Percentiles rank a stretch among this genome's conserved stretches.
Evolutionary conservation across 1,140 invertebrate species (phyloP).

Genomic region (Harpegnathos saltator): DNA sequence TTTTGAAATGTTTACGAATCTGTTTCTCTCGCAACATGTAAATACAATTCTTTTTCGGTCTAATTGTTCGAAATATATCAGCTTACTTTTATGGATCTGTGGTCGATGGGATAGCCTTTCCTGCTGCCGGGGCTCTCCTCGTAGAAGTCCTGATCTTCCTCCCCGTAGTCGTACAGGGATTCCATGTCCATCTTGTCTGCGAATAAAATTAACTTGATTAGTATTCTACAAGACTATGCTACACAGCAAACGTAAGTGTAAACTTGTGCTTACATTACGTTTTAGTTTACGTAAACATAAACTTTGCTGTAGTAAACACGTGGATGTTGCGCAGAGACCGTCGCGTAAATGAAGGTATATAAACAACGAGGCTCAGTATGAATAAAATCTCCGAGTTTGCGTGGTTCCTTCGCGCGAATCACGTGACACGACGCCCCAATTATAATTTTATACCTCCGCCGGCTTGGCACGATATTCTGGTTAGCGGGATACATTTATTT

Average conservation of each 20-base stretch:
- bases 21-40: no score
- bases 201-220: constrained; percentile 57
- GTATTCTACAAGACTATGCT: no score
- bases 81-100: constrained; percentile 82
- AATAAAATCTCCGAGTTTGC: constrained; percentile 22
- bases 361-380: not conserved
- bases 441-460: constrained; percentile 54
- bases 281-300: not conserved
- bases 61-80: not conserved
- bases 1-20: no score
- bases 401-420: constrained; percentile 33
- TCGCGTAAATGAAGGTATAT: not conserved
- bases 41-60: no score
- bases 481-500: constrained; percentile 54
- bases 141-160: constrained; percentile 85
- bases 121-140: constrained; percentile 81
- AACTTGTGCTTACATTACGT: no score
- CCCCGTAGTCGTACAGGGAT: constrained; percentile 85
- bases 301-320: not conserved
- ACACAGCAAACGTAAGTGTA: no score
- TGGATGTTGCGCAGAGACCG: constrained; percentile 7
- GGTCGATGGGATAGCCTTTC: constrained; percentile 84
- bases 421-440: constrained; percentile 50
- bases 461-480: constrained; percentile 54
- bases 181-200: constrained; percentile 84